Evolutionary conservation across 2,888 invertebrate species (phyloP).

Genomic region (Oeneis ivallda): DNA sequence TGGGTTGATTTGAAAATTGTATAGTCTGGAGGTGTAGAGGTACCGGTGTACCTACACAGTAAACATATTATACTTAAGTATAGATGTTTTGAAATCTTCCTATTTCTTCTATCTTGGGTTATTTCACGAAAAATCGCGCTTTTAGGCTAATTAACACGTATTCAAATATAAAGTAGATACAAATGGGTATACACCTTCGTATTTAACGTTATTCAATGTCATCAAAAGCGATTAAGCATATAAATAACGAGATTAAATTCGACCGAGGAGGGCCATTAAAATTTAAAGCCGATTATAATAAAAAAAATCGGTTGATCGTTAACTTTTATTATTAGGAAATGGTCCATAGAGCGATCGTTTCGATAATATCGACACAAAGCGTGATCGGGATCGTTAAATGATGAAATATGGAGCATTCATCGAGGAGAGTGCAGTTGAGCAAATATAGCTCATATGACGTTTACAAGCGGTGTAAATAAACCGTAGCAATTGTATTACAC

Average conservation of each 20-base stretch:
- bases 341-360: conserved; percentile 3
- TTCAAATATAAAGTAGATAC: background rate
- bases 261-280: background rate
- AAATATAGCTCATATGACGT: conserved; percentile 50
- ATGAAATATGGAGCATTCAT: conserved; percentile 32
- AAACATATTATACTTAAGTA: too few relatives aligned
- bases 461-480: conserved; percentile 63
- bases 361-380: conserved; percentile 12
- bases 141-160: background rate
- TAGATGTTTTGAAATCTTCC: background rate
- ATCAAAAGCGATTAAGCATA: background rate
- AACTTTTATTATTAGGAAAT: conserved; percentile 18
- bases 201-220: background rate
- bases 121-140: background rate
- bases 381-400: conserved; percentile 11
- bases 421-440: conserved; percentile 31
- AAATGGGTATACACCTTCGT: background rate
- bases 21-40: background rate
- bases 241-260: conserved; percentile 5
- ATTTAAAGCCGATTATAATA: conserved; percentile 15
- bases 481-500: conserved; percentile 34
- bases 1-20: background rate
- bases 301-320: conserved; percentile 14
- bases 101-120: background rate
- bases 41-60: background rate